These are phyloP conservation scores for Pomacea maculata DNA, from an alignment of 1,140 invertebrate species.

Conservation along the genomic window DNA sequence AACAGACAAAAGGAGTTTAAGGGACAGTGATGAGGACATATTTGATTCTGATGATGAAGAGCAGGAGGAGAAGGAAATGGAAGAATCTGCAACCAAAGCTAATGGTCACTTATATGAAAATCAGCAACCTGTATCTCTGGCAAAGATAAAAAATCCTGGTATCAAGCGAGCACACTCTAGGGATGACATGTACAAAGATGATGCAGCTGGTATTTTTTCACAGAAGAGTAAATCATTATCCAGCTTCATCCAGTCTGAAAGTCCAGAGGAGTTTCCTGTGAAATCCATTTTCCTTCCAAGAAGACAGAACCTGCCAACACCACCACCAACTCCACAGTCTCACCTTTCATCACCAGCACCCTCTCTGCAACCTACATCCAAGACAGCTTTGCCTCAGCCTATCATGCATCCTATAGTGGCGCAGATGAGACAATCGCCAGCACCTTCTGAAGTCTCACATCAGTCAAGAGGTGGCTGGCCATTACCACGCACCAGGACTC, in stretches of 20 bases:
- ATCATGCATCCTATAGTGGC: constrained; percentile 1
- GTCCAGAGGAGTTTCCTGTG: constrained; percentile 20
- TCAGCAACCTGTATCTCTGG: background rate
- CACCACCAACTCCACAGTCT: constrained; percentile 24
- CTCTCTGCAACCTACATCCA: constrained; percentile 3
- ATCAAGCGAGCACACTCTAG: background rate
- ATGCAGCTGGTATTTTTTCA: constrained; percentile 9
- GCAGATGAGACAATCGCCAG: constrained; percentile 7
- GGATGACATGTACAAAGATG: constrained; percentile 12
- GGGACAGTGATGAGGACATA: constrained; percentile 30
- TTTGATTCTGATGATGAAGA: constrained; percentile 23
- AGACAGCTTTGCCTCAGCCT: background rate
- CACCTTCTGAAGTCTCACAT: constrained; percentile 6
- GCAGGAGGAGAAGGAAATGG: constrained; percentile 11
- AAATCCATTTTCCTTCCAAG: constrained; percentile 26
- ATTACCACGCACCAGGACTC: constrained; percentile 8
- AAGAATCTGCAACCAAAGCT: background rate
- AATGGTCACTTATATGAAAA: constrained; percentile 9
- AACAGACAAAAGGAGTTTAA: constrained; percentile 27
- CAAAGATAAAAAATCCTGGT: background rate
- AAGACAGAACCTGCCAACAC: constrained; percentile 26
- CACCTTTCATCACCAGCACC: background rate
- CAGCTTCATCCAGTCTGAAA: constrained; percentile 45
- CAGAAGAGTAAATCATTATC: constrained; percentile 38
- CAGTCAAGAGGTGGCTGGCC: constrained; percentile 8